Conservation (phyloP, 1,140 invertebrate species). For the Drosophila parvula region DNA sequence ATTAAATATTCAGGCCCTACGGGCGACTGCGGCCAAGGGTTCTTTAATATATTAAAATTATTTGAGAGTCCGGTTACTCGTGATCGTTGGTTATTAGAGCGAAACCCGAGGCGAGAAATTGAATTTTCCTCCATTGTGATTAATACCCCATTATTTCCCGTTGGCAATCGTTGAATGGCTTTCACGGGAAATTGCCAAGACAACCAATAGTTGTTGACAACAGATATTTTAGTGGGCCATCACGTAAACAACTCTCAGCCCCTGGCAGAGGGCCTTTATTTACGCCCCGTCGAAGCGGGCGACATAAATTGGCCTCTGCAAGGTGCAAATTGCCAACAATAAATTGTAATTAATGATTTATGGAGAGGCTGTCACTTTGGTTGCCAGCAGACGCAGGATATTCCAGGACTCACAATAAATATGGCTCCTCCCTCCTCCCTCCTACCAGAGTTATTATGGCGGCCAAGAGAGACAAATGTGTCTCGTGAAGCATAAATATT, state of each 20-base stretch:
- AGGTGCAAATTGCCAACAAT: conserved; percentile 80
- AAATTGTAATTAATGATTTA: conserved; percentile 81
- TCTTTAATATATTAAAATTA: conserved; percentile 63
- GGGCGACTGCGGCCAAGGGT: conserved; percentile 29
- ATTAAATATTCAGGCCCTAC: conserved; percentile 57
- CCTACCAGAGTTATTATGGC: background rate
- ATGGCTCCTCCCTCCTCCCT: background rate
- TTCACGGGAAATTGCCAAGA: conserved; percentile 37
- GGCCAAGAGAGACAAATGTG: conserved; percentile 42
- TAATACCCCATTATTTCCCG: conserved; percentile 23
- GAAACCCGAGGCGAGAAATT: background rate
- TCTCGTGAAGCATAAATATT: conserved; percentile 59
- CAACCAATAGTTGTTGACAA: conserved; percentile 66
- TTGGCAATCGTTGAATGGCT: conserved; percentile 15
- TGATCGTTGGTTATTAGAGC: conserved; percentile 14
- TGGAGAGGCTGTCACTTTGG: conserved; percentile 26
- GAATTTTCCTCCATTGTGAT: conserved; percentile 1
- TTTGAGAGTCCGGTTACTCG: conserved; percentile 16
- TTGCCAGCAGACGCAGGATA: conserved; percentile 2
- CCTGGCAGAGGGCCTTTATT: conserved; percentile 25
- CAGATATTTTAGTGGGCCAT: conserved; percentile 37
- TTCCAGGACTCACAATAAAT: conserved; percentile 9
- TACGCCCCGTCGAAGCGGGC: conserved; percentile 45
- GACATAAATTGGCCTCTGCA: conserved; percentile 73
- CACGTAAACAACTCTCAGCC: conserved; percentile 59